Base-by-base conservation (phyloP, 92 coral and sea anemone genomes). In the Anthopleura xanthogrammica region DNA sequence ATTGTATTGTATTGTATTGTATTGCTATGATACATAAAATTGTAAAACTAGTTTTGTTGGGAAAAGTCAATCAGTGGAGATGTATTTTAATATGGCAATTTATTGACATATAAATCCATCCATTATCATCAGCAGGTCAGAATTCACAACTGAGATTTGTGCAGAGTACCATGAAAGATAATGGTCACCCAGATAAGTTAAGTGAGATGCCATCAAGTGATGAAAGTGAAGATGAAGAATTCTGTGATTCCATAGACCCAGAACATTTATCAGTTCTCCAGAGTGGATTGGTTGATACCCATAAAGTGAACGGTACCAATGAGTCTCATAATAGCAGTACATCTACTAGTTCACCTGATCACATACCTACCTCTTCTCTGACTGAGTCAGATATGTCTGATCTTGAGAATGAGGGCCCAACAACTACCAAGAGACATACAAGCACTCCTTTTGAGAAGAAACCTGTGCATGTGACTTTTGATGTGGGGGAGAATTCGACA, bases 211-310 rank as follows among this genome's bases (percentile, higher is more conserved):
- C 89, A 86, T 83, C 91, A 12, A 91, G 93, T 60, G 98, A 94
- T 8, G 96, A 94, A 24, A 92, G 95, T 81, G 98, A 68, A 68
- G 95, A 96, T 75, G 99, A 97, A 41, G 95, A 94, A 78, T 97
- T 94, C 85, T 97, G 99, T 86, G 99, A 97, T 87, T 89, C 98
- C 4, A 71, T 97, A 60, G 99, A 92, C 84, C 99, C 99, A 29
- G 99, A 95, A 83, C 91, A 92, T 85, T 77, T 95, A 77, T 84
- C 83, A 85, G 82, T 86, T 39, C 84, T 89, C 7, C 85, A 85
- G 64, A 88, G 86, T 79, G 94, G 89, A 23, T 19, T 77, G 60
- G 16, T 77, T 7, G 52, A 52, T 55, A 77, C 58, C 29, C 52
- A 24, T 19, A 13, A 42, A 52, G n/a, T 58, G 74, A 80, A 77